Conservation (phyloP, 1,140 invertebrate species). For the Riptortus pedestris region DNA sequence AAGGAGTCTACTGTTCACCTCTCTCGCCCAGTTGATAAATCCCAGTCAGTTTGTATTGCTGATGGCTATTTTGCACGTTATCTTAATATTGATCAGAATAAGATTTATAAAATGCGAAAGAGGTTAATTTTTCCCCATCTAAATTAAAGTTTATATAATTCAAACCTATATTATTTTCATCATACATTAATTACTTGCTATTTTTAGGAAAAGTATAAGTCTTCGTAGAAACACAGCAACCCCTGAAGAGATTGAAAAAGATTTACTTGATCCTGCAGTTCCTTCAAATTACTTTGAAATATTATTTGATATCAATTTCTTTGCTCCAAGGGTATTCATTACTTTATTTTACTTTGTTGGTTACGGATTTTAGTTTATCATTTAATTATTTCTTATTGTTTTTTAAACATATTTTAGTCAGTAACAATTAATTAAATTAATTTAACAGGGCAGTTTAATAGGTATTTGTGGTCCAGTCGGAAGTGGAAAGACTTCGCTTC, state of each 20-base stretch:
- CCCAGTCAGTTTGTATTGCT: slow-evolving; percentile 42
- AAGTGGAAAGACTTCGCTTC: slow-evolving; percentile 66
- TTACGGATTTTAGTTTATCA: slow-evolving; percentile 3
- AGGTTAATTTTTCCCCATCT: not conserved
- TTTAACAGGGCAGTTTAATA: slow-evolving; percentile 48
- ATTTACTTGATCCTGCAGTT: not conserved
- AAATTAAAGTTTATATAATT: too few species aligned
- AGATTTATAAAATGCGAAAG: not conserved
- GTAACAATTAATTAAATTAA: not conserved
- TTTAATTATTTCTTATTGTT: not conserved
- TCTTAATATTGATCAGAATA: not conserved
- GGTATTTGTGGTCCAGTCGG: slow-evolving; percentile 64
- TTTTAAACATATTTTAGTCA: not conserved
- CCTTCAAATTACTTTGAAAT: slow-evolving; percentile 13
- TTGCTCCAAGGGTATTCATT: slow-evolving; percentile 33
- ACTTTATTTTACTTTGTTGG: too few species aligned
- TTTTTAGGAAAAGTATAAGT: slow-evolving; percentile 2
- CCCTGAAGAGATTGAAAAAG: not conserved
- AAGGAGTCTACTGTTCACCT: slow-evolving; percentile 39
- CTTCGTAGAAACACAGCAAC: not conserved
- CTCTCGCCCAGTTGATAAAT: slow-evolving; percentile 39
- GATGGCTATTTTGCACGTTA: slow-evolving; percentile 41
- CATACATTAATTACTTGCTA: not conserved
- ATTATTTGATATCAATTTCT: slow-evolving; percentile 34
- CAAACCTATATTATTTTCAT: too few species aligned